These are phyloP conservation scores for Graptemys geographica DNA, from an alignment of 2,797 vertebrate species.

Conservation along the genomic window DNA sequence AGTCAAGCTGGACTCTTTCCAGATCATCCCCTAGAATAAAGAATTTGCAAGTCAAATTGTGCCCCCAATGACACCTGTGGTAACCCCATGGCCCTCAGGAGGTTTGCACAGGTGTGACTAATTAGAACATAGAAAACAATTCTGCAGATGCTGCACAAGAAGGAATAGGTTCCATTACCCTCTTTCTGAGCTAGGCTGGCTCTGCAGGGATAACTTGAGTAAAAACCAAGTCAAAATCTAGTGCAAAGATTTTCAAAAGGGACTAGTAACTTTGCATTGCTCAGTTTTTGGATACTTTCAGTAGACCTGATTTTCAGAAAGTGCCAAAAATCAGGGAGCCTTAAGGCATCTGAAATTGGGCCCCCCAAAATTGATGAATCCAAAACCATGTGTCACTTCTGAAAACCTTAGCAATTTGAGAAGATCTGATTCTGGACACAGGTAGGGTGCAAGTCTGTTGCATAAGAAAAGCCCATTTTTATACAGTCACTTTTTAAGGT, in stretches of 20 bases:
- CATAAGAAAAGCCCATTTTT: slow-evolving; percentile 45
- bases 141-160: slow-evolving; percentile 13
- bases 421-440: background rate
- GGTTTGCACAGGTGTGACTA: slow-evolving; percentile 58
- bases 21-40: slow-evolving; percentile 47
- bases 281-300: background rate
- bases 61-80: background rate
- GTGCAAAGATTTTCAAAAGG: background rate
- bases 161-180: slow-evolving; percentile 13
- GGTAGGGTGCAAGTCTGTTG: slow-evolving; percentile 35
- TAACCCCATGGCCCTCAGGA: slow-evolving; percentile 62
- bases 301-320: background rate
- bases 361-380: background rate
- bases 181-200: background rate
- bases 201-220: background rate
- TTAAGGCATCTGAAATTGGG: background rate
- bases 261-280: background rate
- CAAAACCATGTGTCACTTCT: background rate
- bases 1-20: slow-evolving; percentile 42
- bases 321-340: background rate
- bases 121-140: background rate
- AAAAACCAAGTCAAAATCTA: background rate
- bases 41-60: slow-evolving; percentile 45
- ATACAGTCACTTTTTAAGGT: slow-evolving; percentile 6
- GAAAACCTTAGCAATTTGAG: background rate